A percentile compares a stretch with the other conserved stretches of the same genome.
Evolutionary conservation across 2,888 invertebrate species (phyloP).

Genomic region (Didymodactylos carnosus): DNA sequence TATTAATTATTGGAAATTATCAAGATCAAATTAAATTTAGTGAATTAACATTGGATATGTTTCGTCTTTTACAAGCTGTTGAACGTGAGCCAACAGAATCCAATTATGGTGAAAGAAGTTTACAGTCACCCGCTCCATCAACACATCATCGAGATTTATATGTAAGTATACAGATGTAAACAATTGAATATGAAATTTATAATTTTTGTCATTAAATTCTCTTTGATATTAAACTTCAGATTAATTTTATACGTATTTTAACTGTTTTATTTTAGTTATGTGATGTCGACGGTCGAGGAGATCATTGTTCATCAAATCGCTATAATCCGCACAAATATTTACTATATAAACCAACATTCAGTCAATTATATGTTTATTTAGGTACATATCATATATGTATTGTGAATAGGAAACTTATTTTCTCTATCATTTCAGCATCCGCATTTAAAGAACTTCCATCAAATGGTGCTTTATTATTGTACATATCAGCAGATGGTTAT

Average conservation of each 20-base stretch:
- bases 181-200: too few relatives aligned
- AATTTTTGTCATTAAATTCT: too few relatives aligned
- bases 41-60: constrained; percentile 91
- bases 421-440: too few relatives aligned
- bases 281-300: neutral
- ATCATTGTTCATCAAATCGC: constrained; percentile 33
- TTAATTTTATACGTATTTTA: too few relatives aligned
- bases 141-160: neutral
- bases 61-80: constrained; percentile 76
- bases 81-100: constrained; percentile 71
- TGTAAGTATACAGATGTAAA: too few relatives aligned
- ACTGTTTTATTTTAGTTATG: too few relatives aligned
- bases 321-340: constrained; percentile 92
- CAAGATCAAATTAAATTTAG: constrained; percentile 67
- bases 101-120: neutral
- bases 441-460: constrained; percentile 68
- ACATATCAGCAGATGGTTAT: constrained; percentile 65
- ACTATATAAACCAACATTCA: constrained; percentile 76
- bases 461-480: constrained; percentile 69
- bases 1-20: constrained; percentile 74
- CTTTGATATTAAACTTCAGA: too few relatives aligned
- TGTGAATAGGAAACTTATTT: too few relatives aligned
- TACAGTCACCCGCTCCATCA: neutral
- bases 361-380: constrained; percentile 69
- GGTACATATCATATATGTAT: too few relatives aligned